Conservation (phyloP, 1,140 invertebrate genomes). For the Araneus ventricosus region DNA sequence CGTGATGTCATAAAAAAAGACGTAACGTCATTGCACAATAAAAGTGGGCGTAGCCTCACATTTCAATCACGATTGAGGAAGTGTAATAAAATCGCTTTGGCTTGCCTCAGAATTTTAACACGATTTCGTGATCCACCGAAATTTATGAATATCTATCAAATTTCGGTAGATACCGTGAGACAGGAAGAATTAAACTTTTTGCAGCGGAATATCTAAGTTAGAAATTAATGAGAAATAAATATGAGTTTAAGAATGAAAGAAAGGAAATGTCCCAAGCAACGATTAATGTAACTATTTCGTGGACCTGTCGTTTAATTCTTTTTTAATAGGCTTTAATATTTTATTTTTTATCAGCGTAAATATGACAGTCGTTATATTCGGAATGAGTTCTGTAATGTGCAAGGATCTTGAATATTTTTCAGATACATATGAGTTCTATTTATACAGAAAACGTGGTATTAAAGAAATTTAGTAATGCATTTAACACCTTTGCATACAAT, state of each 20-base stretch:
- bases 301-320: too few relatives aligned
- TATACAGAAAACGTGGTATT: too few relatives aligned
- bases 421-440: too few relatives aligned
- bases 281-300: too few relatives aligned
- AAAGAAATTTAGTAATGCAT: too few relatives aligned
- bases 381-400: too few relatives aligned
- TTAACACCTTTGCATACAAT: too few relatives aligned
- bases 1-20: constrained; percentile 36
- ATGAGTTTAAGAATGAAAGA: background rate
- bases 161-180: background rate
- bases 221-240: background rate
- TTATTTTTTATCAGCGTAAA: too few relatives aligned
- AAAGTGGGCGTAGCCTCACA: constrained; percentile 6
- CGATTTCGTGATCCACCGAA: background rate
- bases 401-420: too few relatives aligned
- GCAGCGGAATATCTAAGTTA: background rate
- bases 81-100: constrained; percentile 8
- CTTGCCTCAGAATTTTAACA: background rate
- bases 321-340: too few relatives aligned
- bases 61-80: constrained; percentile 38
- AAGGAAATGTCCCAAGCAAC: too few relatives aligned
- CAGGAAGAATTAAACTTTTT: background rate
- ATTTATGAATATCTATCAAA: constrained; percentile 13
- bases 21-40: constrained; percentile 21
- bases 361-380: too few relatives aligned